Base-by-base conservation (phyloP, 2,888 invertebrate species). In the Liopterus haemorrhoidalis region DNA sequence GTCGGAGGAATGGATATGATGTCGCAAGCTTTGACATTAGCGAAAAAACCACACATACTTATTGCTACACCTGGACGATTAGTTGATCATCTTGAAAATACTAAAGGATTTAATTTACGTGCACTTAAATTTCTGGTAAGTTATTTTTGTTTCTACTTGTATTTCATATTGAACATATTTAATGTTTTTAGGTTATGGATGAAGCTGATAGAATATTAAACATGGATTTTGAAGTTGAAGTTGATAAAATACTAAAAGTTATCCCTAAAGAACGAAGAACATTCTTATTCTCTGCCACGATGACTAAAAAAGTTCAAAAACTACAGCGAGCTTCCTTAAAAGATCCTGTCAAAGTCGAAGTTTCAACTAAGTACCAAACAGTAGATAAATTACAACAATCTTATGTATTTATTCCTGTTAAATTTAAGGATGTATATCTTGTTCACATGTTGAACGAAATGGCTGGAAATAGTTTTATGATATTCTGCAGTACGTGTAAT, bases 1-100 rank as follows among this genome's bases (percentile, higher is more conserved):
- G 97, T 99, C 3, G 99, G 99, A 33, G 99, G 99, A 1, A 93
- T 97, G 81, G 97, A 99, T 63, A 96, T 96, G 93, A 87, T 91
- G 61, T 84, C 92, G 0, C 99, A 99, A 64, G 81, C 92, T 0
- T 70, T 96, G 48, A 78, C 84, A 58, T 70, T 99, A 36, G 91
- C 92, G 1, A 96, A 94, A 66, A 94, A 96, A 59, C 99, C 99
- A 0, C 99, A 99, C 63, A 84, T 99, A 55, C 79, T 99, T 49
- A 90, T 99, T 28, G 96, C 96, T 0, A 99, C 99, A 0, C 97
- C 97, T 0, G 97, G 97, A 5, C 73, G 97, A 51, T 70, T 97
- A 33, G 84, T 96, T 0, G 96, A 97, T 69, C 99, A 99, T 68
- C 73, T 99, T 38, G 92, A 96, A 66, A 96, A 97, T 62, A 95